phyloP scores from a whole-genome alignment of 1,140 invertebrate genomes.

The Rhizoglyphus robini region DNA sequence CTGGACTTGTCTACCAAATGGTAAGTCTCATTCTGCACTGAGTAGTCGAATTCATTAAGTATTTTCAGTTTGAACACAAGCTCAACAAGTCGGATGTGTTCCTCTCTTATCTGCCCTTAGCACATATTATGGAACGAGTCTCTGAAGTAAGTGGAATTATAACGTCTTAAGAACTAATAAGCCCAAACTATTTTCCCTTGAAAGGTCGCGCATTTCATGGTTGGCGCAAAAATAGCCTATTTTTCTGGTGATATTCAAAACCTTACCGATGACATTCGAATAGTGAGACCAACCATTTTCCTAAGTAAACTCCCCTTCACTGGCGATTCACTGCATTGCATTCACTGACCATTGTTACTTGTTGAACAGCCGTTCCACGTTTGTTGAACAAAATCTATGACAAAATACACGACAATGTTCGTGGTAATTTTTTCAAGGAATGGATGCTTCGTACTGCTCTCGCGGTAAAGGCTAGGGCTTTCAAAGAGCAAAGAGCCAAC shows the following conservation, averaged over 20 bases:
- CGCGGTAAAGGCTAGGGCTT: conserved; percentile 64
- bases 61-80: conserved; percentile 20
- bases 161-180: too few species aligned
- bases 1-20: conserved; percentile 60
- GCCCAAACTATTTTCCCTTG: neutral
- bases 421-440: conserved; percentile 59
- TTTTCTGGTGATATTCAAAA: conserved; percentile 35
- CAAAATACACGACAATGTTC: conserved; percentile 58
- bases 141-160: conserved; percentile 52
- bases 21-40: conserved; percentile 36
- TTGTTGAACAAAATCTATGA: conserved; percentile 87
- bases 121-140: conserved; percentile 87
- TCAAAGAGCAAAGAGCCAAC: conserved; percentile 63
- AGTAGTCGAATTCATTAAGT: neutral
- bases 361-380: conserved; percentile 60
- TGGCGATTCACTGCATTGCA: neutral
- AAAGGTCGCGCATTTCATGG: neutral
- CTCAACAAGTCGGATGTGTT: conserved; percentile 49
- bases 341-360: neutral
- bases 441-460: conserved; percentile 67
- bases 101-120: conserved; percentile 88
- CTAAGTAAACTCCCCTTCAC: neutral
- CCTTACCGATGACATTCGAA: conserved; percentile 78
- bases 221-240: conserved; percentile 2
- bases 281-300: neutral